Base-by-base conservation (phyloP, 2,113 vertebrate species). In the Thalassarche chlororhynchos region DNA sequence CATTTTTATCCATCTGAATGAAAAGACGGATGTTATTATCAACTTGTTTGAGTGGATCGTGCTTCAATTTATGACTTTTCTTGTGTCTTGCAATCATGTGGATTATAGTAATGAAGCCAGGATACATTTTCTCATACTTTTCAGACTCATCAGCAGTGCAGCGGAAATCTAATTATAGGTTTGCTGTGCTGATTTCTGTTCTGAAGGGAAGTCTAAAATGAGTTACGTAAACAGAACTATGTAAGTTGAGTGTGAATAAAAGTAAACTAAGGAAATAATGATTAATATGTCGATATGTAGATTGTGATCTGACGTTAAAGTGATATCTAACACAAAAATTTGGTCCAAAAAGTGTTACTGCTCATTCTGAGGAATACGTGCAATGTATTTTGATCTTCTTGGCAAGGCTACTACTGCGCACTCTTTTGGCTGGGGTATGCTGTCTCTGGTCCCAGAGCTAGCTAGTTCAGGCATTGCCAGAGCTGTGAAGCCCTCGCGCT, bases 81-180 rank as follows among this genome's bases (percentile, higher is more conserved):
- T 69, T 54, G 31, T 60, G 29, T 69, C 34, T 90, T 84, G 44
- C 77, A 55, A 17, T 90, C 69, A 18, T 60, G 69, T 87, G 87
- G 54, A 44, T 92, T 91, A 34, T 18, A 44, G 26, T 51, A 70
- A 38, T 14, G 2, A 78, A 75, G 51, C 86, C 80, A 95, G 83
- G 83, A 79, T 92, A 91, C 65, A 21, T 93, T 93, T 97, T 95
- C 95, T 97, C 94, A 91, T 87, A 64, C 72, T 93, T 81, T 87
- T 95, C 65, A 60, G 74, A 40, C 57, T 87, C 77, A 92, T 75
- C 90, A 94, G 42, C 81, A 84, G 51, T n/a, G 34, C 87, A 90
- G 66, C 26, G 51, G 92, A 93, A 95, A 75, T 97, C 97, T 97
- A 97, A 97, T 95, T 95, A 91, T 93, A 95, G 88, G 15, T 78